A percentile compares a stretch with the other conserved stretches of the same genome.
phyloP scores from a whole-genome alignment of 2,797 vertebrate genomes.

The Distichodus sexfasciatus region DNA sequence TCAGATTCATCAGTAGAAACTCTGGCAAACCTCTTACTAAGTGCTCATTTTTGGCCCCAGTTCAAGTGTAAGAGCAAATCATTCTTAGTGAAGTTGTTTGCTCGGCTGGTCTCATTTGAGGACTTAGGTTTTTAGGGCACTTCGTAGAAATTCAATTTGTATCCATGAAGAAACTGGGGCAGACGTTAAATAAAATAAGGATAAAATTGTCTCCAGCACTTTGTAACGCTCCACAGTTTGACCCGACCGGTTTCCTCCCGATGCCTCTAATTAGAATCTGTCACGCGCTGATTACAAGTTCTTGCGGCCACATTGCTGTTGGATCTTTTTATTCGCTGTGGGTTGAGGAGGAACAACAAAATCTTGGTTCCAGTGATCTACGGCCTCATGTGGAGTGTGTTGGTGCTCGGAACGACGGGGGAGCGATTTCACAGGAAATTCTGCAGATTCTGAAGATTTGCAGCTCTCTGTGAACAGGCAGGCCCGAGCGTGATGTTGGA shows the following conservation, averaged over 20 bases:
- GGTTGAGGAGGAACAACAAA: not conserved
- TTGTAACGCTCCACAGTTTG: conserved; percentile 21
- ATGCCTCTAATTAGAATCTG: conserved; percentile 28
- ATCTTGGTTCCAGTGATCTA: conserved; percentile 13
- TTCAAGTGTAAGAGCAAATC: not conserved
- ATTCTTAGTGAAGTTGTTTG: not conserved
- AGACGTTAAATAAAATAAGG: conserved; percentile 14
- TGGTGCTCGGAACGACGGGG: too few relatives aligned
- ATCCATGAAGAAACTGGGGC: not conserved
- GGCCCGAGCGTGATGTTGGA: too few relatives aligned
- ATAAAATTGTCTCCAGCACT: conserved; percentile 8
- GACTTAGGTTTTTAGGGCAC: conserved; percentile 6
- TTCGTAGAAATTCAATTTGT: conserved; percentile 33
- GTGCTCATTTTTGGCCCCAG: conserved; percentile 13
- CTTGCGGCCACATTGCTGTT: conserved; percentile 8
- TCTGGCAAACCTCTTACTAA: not conserved
- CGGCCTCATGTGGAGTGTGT: too few relatives aligned
- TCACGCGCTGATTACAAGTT: conserved; percentile 6
- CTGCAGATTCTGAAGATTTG: too few relatives aligned
- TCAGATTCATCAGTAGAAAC: not conserved
- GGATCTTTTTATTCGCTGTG: conserved; percentile 14
- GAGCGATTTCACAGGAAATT: too few relatives aligned
- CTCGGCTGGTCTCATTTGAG: not conserved
- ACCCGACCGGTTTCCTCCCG: not conserved
- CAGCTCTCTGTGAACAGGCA: too few relatives aligned